Evolutionary conservation across 2,888 invertebrate genomes (phyloP), one percentile per base, ranked within the genome.

Genomic region (Gnatocerus cornutus): DNA sequence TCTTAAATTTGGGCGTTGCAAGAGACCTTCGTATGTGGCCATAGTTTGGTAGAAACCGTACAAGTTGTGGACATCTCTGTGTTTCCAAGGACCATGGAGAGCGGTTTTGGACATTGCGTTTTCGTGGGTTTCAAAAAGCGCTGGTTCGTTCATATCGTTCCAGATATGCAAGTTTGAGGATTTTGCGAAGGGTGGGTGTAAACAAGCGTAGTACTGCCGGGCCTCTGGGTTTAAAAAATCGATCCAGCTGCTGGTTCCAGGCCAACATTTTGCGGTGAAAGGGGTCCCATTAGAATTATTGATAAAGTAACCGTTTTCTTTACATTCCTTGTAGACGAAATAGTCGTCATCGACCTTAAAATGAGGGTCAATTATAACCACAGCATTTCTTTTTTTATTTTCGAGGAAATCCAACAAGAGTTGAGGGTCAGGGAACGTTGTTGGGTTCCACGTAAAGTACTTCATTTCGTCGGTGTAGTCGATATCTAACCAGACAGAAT

Each of bases 111-210:
- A 94, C 93, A 99, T 95, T 0, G 98, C 98, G 10, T 97, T 90
- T 86, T 99, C 79, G 1, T 56, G n/a, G 0, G 68, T 37, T 83
- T 95, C 97, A 85, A 99, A 99, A 0, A 99, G 96, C 2, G 97
- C 96, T 0, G 99, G 99, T 82, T 99, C 99, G 79, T 99, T 99
- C 99, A 99, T 99, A 79, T 99, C 99, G 82, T 99, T 99, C 99
- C 99, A 99, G 21, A 95, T 89, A 9, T 96, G 91, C 78, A 96
- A 92, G 10, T 92, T 93, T 0, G 93, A 91, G 0, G 94, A 93
- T 9, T 71, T 71, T 5, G 52, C 46, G 85, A 94, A 97, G 3
- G 9, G 91, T 13, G 90, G 89, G 56, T 90, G 88, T 6, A 76
- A 78, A 59, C 73, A 88, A 0, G 91, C 86, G 85, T 94, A 96